Conservation (phyloP, 2,888 invertebrate species). For the Ennomos fuscantarius region DNA sequence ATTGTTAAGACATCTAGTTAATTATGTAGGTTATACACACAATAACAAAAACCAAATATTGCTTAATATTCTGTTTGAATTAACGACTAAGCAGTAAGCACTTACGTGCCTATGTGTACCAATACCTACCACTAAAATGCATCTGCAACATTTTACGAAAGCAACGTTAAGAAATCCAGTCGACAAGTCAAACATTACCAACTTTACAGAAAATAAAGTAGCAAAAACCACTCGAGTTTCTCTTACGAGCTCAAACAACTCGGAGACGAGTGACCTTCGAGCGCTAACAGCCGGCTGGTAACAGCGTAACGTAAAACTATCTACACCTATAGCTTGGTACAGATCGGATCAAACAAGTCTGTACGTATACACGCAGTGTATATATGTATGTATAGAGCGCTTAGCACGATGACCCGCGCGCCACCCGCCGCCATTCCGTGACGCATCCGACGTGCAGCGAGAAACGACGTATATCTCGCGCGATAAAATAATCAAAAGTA, state of each 20-base stretch:
- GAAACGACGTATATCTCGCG: conserved; percentile 57
- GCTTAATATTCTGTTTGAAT: too few species aligned
- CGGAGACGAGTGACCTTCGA: conserved; percentile 74
- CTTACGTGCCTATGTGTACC: background rate
- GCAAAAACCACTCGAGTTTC: conserved; percentile 39
- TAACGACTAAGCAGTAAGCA: too few species aligned
- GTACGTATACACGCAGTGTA: conserved; percentile 47
- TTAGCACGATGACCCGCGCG: conserved; percentile 78
- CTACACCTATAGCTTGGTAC: conserved; percentile 53
- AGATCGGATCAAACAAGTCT: conserved; percentile 63
- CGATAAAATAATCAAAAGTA: conserved; percentile 37
- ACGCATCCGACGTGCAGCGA: conserved; percentile 60
- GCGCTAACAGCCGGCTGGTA: conserved; percentile 72
- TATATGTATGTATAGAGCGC: conserved; percentile 53
- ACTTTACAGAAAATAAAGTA: conserved; percentile 37
- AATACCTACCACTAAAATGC: conserved; percentile 1
- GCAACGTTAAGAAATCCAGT: conserved; percentile 26
- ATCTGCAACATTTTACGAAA: conserved; percentile 20
- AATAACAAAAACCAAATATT: too few species aligned
- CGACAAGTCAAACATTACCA: conserved; percentile 33
- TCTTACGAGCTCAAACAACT: conserved; percentile 29
- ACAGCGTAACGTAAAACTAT: conserved; percentile 69
- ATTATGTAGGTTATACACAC: too few species aligned
- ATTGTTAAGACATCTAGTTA: too few species aligned
- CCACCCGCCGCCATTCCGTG: conserved; percentile 67